Percentiles rank a stretch among this genome's conserved stretches.
These are phyloP conservation scores for Stichodactyla helianthus DNA, from an alignment of 64 coral and sea anemone genomes.

Conservation along the genomic window DNA sequence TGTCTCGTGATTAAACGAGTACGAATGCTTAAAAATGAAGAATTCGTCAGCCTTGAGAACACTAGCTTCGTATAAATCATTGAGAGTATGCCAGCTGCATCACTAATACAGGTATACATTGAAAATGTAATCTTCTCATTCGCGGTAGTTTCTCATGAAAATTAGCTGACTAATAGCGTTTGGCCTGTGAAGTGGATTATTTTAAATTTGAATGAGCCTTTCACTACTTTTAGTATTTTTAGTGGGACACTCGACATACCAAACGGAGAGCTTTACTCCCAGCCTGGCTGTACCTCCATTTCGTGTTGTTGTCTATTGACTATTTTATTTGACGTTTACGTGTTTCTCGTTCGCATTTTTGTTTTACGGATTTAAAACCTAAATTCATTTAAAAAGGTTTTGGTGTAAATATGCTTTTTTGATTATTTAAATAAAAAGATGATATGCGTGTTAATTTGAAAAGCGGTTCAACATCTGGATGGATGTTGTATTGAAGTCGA, in stretches of 20 bases:
- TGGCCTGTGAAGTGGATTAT: slow-evolving; percentile 10
- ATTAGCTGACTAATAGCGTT: slow-evolving; percentile 19
- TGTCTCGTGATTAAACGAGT: neutral
- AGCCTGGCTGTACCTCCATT: neutral
- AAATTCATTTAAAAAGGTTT: neutral
- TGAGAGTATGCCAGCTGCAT: neutral
- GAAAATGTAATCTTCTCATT: neutral
- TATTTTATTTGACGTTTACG: neutral
- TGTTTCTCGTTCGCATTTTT: neutral
- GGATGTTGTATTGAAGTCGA: neutral
- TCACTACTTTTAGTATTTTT: neutral
- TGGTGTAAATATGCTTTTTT: neutral
- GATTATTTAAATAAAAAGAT: slow-evolving; percentile 1
- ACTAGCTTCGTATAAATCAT: neutral
- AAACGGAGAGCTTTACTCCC: neutral
- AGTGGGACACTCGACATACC: neutral
- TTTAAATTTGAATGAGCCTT: slow-evolving; percentile 13
- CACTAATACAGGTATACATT: neutral
- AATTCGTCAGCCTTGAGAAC: neutral
- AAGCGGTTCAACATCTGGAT: neutral
- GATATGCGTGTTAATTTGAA: slow-evolving; percentile 15
- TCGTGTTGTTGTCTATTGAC: neutral
- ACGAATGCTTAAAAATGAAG: neutral
- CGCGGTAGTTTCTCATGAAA: neutral
- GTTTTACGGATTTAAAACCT: neutral